Evolutionary conservation across 2,113 vertebrate genomes (phyloP).

Genomic region (Limanda limanda): DNA sequence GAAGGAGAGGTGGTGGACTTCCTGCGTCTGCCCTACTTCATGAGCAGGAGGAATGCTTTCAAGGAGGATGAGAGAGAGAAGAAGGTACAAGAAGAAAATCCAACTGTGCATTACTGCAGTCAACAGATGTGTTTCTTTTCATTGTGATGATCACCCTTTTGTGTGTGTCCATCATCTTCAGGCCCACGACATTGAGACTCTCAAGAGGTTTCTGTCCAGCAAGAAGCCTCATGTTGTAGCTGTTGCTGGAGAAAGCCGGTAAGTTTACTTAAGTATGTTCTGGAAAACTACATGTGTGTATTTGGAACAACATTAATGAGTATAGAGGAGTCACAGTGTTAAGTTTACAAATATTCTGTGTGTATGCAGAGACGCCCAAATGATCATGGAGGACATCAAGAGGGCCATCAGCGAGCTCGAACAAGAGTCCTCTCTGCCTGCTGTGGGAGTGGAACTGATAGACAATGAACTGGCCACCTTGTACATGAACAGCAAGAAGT

Average conservation of each 20-base stretch:
- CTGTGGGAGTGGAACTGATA: conserved; percentile 94
- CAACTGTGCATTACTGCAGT: neutral
- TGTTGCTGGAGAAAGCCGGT: conserved; percentile 95
- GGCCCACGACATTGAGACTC: conserved; percentile 93
- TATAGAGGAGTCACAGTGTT: neutral
- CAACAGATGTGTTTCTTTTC: too few relatives aligned
- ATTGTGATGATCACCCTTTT: conserved; percentile 8
- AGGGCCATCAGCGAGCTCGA: conserved; percentile 94
- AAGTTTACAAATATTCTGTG: neutral
- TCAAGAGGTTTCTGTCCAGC: conserved; percentile 94
- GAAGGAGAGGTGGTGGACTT: conserved; percentile 98
- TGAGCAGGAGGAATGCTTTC: conserved; percentile 95
- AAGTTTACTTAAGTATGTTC: conserved; percentile 4
- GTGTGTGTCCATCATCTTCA: conserved; percentile 61
- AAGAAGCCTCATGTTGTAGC: conserved; percentile 98
- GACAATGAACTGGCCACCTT: conserved; percentile 95
- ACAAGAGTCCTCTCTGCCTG: conserved; percentile 93
- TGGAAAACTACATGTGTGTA: neutral
- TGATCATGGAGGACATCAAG: conserved; percentile 98
- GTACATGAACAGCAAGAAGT: conserved; percentile 99
- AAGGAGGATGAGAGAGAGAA: conserved; percentile 95
- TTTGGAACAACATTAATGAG: neutral
- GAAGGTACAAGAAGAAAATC: conserved; percentile 83
- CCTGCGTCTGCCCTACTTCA: conserved; percentile 94
- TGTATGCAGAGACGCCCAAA: conserved; percentile 91